Conservation (phyloP, 2,797 vertebrate genomes). For the Hypotaenidia okinawae region DNA sequence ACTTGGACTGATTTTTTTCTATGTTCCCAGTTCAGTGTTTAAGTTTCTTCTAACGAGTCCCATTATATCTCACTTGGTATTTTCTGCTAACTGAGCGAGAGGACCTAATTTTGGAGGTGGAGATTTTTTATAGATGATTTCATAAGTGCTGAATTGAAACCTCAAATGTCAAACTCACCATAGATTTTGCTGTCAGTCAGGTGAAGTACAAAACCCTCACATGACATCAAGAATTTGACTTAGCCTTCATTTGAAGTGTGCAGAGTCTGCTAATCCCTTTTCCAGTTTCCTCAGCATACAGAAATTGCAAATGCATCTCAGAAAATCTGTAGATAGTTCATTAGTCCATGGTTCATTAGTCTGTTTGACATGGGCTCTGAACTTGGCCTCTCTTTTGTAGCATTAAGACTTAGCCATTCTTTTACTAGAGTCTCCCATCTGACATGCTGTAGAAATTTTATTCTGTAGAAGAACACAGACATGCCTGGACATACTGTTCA, state of each 20-base stretch:
- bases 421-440: neutral
- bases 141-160: slow-evolving; percentile 54
- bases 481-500: too few relatives aligned
- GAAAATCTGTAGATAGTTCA: neutral
- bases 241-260: slow-evolving; percentile 53
- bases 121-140: slow-evolving; percentile 32
- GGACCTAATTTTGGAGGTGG: neutral
- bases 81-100: neutral
- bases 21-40: neutral
- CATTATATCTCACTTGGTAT: neutral
- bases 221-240: slow-evolving; percentile 49
- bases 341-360: neutral
- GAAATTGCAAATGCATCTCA: neutral
- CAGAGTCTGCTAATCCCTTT: slow-evolving; percentile 28
- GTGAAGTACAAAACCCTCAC: slow-evolving; percentile 35
- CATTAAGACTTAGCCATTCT: neutral
- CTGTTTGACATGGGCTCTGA: neutral
- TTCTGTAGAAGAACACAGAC: neutral
- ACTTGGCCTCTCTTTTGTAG: neutral
- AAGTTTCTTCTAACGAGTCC: neutral
- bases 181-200: slow-evolving; percentile 65
- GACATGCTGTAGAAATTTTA: neutral
- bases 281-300: neutral
- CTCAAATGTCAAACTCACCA: slow-evolving; percentile 53
- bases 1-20: neutral